phyloP scores from a whole-genome alignment of 2,888 invertebrate species.

The Monopis laevigella region DNA sequence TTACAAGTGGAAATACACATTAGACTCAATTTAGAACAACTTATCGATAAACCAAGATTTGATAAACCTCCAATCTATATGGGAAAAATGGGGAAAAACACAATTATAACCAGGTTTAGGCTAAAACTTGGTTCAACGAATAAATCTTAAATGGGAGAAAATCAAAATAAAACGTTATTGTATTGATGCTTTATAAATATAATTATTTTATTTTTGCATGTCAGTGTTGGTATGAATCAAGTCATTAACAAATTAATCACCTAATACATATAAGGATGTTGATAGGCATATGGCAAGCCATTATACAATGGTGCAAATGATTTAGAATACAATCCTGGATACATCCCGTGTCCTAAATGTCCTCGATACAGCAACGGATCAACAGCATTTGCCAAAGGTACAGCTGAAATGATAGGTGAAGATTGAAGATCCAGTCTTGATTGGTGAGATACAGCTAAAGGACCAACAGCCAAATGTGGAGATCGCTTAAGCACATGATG shows the following conservation, averaged over 20 bases:
- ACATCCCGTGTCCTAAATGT: neutral
- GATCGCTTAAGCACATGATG: constrained; percentile 43
- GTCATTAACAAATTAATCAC: neutral
- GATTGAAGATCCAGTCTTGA: constrained; percentile 14
- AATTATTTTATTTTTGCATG: no score
- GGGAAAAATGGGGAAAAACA: no score
- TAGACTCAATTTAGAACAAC: no score
- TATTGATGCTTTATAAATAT: no score
- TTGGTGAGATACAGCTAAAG: constrained; percentile 24
- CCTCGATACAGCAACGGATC: constrained; percentile 18
- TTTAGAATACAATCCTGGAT: neutral
- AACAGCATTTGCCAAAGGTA: constrained; percentile 30
- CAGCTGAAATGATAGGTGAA: constrained; percentile 12
- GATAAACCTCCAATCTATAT: no score
- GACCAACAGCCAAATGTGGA: constrained; percentile 26
- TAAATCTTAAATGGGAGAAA: no score
- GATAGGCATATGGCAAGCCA: neutral
- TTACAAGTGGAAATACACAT: no score
- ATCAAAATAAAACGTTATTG: no score
- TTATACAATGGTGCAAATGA: neutral
- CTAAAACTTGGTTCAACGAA: no score
- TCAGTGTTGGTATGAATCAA: no score
- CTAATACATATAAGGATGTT: neutral
- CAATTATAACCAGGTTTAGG: no score
- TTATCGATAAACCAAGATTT: no score